Conservation (phyloP, 37 sponge, comb jelly and placozoan genomes). For the Axinella damicornis region DNA sequence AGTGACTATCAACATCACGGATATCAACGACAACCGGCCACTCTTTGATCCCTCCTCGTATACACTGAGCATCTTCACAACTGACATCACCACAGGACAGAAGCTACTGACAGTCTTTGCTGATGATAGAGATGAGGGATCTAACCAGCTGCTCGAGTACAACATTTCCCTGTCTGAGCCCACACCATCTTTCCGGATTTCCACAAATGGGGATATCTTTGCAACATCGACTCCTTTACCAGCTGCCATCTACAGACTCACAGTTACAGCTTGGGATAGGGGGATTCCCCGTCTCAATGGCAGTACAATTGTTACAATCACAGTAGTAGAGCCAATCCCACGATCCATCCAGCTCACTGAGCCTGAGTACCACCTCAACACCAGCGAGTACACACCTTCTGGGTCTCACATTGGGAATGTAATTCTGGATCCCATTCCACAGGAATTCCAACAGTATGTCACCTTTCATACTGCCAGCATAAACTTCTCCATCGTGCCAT, state of each 20-base stretch:
- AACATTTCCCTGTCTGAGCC: background rate
- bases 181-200: background rate
- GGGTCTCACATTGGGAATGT: conserved; percentile 8
- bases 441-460: background rate
- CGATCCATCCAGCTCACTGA: conserved; percentile 1
- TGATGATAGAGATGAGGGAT: conserved; percentile 23
- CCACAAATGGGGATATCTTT: conserved; percentile 15
- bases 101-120: conserved; percentile 10
- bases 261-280: conserved; percentile 18
- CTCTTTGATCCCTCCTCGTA: conserved; percentile 16
- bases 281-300: background rate
- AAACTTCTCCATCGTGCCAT: background rate
- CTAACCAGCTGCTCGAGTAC: background rate
- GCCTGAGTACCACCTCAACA: conserved; percentile 16
- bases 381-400: conserved; percentile 23
- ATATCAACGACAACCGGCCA: conserved; percentile 39
- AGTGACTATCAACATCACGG: conserved; percentile 7
- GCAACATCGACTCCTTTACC: background rate
- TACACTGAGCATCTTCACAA: background rate
- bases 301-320: background rate
- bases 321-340: conserved; percentile 9
- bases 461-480: background rate
- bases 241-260: background rate
- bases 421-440: background rate
- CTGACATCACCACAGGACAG: background rate